Conservation (phyloP, 2,797 vertebrate species). For the Sebastes matsubarae region DNA sequence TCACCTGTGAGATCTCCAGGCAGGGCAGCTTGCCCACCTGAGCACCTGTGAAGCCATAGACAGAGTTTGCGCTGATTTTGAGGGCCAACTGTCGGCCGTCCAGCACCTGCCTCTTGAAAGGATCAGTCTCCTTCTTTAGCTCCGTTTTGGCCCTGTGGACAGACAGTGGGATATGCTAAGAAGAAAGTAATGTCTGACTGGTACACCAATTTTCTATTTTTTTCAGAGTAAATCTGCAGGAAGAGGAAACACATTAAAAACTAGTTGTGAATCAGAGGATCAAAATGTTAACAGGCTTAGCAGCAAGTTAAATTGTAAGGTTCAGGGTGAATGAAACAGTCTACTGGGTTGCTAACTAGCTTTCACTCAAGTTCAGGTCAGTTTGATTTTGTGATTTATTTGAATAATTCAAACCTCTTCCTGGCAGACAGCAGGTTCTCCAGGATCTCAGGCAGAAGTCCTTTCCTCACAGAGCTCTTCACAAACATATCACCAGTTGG, state of each 20-base stretch:
- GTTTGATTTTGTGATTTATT: not conserved
- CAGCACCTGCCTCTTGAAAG: constrained; percentile 91
- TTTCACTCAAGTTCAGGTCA: not conserved
- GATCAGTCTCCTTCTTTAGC: constrained; percentile 90
- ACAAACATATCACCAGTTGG: constrained; percentile 91
- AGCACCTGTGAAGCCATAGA: constrained; percentile 94
- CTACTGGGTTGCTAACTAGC: not conserved
- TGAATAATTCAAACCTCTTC: constrained; percentile 82
- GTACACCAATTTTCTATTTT: not conserved
- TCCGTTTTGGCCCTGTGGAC: constrained; percentile 88
- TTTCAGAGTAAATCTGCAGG: not conserved
- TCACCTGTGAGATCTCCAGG: constrained; percentile 94
- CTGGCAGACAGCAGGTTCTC: constrained; percentile 92
- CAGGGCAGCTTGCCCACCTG: constrained; percentile 94
- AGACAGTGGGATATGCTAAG: not conserved
- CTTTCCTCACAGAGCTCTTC: constrained; percentile 89
- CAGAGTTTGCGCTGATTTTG: constrained; percentile 94
- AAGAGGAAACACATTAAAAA: not conserved
- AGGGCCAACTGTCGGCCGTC: constrained; percentile 92
- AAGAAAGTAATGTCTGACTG: accelerated
- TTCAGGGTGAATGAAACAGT: not conserved
- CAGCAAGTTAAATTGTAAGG: not conserved
- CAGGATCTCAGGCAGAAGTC: constrained; percentile 92
- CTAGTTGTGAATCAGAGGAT: not conserved
- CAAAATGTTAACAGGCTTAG: not conserved